Percentiles rank a stretch among this genome's conserved stretches.
These are phyloP conservation scores for Serilophus lunatus DNA, from an alignment of 2,113 vertebrate genomes.

Conservation along the genomic window DNA sequence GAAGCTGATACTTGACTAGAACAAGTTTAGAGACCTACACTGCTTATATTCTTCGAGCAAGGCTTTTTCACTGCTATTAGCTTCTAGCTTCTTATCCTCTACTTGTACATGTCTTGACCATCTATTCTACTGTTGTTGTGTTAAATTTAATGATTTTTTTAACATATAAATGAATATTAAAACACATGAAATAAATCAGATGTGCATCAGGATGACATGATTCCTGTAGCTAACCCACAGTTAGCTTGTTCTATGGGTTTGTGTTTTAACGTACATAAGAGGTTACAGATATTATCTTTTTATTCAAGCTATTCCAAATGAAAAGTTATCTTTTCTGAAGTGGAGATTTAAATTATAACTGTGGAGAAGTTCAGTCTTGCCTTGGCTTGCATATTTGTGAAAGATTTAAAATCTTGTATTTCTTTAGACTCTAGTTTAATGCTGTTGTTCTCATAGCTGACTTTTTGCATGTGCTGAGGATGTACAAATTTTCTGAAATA, in stretches of 20 bases:
- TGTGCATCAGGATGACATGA: not conserved
- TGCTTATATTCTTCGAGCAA: not conserved
- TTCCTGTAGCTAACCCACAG: not conserved
- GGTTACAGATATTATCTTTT: not conserved
- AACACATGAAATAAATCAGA: not conserved
- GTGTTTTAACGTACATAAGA: not conserved
- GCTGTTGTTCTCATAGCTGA: not conserved
- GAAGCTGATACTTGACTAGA: not conserved
- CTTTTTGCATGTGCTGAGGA: not conserved
- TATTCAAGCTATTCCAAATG: not conserved
- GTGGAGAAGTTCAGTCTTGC: not conserved
- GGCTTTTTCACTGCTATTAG: not conserved
- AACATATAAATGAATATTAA: not conserved
- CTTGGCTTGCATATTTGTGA: not conserved
- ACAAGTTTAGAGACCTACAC: not conserved
- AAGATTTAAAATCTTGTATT: not conserved
- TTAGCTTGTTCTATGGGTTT: rapidly evolving
- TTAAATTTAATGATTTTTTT: not conserved
- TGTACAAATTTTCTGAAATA: not conserved
- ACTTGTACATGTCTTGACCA: not conserved
- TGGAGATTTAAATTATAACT: not conserved
- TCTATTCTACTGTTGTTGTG: not conserved
- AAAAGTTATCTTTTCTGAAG: not conserved
- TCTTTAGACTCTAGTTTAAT: not conserved
- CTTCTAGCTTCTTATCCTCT: not conserved